A percentile compares a stretch with the other conserved stretches of the same genome.
These are phyloP conservation scores for Oceanodroma tethys DNA, from an alignment of 2,113 vertebrate species.

Conservation along the genomic window DNA sequence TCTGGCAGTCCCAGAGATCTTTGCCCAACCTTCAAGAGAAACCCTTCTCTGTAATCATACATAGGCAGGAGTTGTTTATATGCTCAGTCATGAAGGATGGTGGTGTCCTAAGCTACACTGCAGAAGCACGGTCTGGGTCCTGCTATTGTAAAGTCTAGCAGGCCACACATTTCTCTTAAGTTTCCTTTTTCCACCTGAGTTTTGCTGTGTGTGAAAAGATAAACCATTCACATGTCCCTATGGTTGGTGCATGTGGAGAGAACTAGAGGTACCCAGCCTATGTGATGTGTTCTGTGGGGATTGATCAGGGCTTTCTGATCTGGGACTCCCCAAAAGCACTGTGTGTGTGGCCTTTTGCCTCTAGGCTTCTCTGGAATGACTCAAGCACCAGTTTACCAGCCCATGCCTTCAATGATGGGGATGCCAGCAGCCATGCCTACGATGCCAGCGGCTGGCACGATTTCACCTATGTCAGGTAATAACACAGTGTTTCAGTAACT, in stretches of 20 bases:
- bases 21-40: neutral
- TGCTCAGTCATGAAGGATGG: neutral
- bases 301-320: neutral
- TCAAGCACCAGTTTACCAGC: constrained; percentile 77
- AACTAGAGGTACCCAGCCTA: neutral
- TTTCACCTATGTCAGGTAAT: constrained; percentile 71
- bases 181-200: neutral
- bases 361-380: constrained; percentile 77
- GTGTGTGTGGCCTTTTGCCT: neutral
- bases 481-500: neutral
- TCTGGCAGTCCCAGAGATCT: neutral
- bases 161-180: neutral
- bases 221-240: neutral
- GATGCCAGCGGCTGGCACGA: constrained; percentile 46
- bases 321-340: neutral
- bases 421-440: constrained; percentile 74
- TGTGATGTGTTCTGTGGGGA: neutral
- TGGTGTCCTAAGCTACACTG: neutral
- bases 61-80: neutral
- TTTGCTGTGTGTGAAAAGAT: neutral
- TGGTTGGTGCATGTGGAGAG: neutral
- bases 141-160: neutral
- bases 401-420: constrained; percentile 73
- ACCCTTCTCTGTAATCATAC: neutral
- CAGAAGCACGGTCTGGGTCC: neutral